phyloP scores from a whole-genome alignment of 1,140 invertebrate genomes.

The Aethina tumida region DNA sequence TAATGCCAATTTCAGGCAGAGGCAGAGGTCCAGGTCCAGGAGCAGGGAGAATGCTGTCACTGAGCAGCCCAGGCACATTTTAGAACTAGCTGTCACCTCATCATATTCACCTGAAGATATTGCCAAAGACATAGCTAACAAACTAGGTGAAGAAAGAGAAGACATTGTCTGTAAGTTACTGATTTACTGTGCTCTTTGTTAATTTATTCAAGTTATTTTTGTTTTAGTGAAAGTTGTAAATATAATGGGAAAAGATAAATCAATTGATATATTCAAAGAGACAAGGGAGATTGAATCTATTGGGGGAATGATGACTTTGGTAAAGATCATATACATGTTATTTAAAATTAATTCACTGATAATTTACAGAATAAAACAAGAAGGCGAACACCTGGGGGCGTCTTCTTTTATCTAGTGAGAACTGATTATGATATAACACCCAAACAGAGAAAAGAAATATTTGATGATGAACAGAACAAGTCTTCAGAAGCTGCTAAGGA shows the following conservation, averaged over 20 bases:
- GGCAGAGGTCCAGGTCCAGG: slow-evolving; percentile 26
- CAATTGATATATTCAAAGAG: slow-evolving; percentile 64
- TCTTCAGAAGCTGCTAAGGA: slow-evolving; percentile 44
- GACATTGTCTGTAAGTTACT: slow-evolving; percentile 55
- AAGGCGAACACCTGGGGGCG: slow-evolving; percentile 71
- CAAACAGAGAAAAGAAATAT: slow-evolving; percentile 60
- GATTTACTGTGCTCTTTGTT: slow-evolving; percentile 7
- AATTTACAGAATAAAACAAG: slow-evolving; percentile 64
- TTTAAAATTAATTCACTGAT: slow-evolving; percentile 11
- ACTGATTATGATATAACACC: slow-evolving; percentile 57
- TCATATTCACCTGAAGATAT: slow-evolving; percentile 47
- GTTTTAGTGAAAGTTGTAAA: slow-evolving; percentile 61
- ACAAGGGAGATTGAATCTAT: slow-evolving; percentile 69
- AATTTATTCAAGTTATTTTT: slow-evolving; percentile 21
- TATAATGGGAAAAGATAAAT: slow-evolving; percentile 59
- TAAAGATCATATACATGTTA: slow-evolving; percentile 31
- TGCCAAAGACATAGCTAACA: slow-evolving; percentile 56
- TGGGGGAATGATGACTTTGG: slow-evolving; percentile 74
- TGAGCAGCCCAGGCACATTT: slow-evolving; percentile 41
- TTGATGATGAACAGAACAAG: slow-evolving; percentile 54
- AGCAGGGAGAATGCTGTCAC: slow-evolving; percentile 30
- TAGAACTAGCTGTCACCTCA: slow-evolving; percentile 40
- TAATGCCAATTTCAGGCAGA: slow-evolving; percentile 48
- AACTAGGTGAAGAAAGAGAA: slow-evolving; percentile 60
- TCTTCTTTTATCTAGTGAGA: slow-evolving; percentile 73